These are phyloP conservation scores for Syngnathus typhle DNA, from an alignment of 2,113 vertebrate species.

Conservation along the genomic window DNA sequence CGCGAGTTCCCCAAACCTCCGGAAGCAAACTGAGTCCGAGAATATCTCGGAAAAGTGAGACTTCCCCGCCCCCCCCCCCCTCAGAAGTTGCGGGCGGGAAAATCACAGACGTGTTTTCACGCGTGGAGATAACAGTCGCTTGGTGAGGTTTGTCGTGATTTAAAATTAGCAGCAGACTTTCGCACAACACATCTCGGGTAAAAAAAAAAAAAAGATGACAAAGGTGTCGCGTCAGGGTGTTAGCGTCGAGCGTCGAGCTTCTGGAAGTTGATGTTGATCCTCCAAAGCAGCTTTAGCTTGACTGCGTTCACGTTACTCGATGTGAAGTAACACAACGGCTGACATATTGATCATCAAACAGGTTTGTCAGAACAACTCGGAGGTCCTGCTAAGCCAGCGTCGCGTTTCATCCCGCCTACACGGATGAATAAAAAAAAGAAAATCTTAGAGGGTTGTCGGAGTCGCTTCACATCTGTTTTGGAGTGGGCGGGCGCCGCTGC, in stretches of 20 bases:
- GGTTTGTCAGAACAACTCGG: not conserved
- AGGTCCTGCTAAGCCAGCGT: not conserved
- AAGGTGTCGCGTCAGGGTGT: no score
- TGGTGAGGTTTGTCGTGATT: constrained; percentile 18
- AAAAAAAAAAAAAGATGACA: not conserved
- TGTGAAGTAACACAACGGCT: not conserved
- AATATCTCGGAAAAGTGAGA: not conserved
- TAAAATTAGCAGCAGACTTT: constrained; percentile 29
- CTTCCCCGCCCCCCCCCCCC: no score
- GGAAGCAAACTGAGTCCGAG: not conserved
- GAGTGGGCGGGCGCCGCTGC: not conserved
- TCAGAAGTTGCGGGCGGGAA: not conserved
- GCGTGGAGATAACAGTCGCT: constrained; percentile 16
- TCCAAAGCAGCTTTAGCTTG: not conserved
- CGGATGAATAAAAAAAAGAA: not conserved
- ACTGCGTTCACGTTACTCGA: not conserved
- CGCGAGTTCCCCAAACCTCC: constrained; percentile 3
- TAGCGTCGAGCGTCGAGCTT: no score
- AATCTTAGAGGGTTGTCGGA: not conserved
- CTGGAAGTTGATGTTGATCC: not conserved
- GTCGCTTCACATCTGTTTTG: not conserved
- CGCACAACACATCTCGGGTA: constrained; percentile 15
- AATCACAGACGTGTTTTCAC: constrained; percentile 7
- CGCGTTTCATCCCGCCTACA: not conserved
- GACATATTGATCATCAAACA: not conserved